Percentiles rank a stretch among this genome's conserved stretches.
These are phyloP conservation scores for Aleadryas rufinucha DNA, from an alignment of 2,113 vertebrate species.

Conservation along the genomic window DNA sequence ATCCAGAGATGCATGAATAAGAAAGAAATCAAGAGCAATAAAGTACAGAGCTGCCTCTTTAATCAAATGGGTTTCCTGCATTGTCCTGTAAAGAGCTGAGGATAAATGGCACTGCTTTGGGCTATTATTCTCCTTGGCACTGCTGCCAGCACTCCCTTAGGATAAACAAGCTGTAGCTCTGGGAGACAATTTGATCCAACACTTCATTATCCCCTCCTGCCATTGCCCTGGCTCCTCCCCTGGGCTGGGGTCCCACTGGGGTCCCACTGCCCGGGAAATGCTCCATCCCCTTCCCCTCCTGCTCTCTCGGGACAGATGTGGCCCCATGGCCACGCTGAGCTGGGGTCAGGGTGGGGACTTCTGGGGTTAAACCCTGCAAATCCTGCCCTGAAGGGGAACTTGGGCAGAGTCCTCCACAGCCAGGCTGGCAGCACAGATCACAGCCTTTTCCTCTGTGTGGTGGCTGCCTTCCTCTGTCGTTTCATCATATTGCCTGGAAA, in stretches of 20 bases:
- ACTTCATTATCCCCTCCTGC: neutral
- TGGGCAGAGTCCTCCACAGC: neutral
- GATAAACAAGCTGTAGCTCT: neutral
- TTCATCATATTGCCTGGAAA: neutral
- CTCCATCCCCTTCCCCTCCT: neutral
- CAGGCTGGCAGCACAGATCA: neutral
- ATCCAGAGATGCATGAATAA: neutral
- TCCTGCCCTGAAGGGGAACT: neutral
- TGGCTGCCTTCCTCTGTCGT: neutral
- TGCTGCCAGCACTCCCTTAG: rapidly evolving
- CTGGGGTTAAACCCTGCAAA: neutral
- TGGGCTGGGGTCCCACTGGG: neutral
- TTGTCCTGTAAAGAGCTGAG: neutral
- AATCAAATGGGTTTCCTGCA: neutral
- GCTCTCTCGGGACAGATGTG: neutral
- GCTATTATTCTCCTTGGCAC: neutral
- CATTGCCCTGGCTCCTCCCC: neutral
- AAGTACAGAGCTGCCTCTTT: neutral
- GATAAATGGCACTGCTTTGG: neutral
- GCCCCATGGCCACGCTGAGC: rapidly evolving
- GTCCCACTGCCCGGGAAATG: rapidly evolving
- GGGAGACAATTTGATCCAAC: neutral
- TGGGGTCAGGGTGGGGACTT: rapidly evolving
- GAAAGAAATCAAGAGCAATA: neutral
- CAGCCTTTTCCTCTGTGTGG: rapidly evolving